Evolutionary conservation across 2,888 invertebrate species (phyloP).

Genomic region (Athalia circularis): DNA sequence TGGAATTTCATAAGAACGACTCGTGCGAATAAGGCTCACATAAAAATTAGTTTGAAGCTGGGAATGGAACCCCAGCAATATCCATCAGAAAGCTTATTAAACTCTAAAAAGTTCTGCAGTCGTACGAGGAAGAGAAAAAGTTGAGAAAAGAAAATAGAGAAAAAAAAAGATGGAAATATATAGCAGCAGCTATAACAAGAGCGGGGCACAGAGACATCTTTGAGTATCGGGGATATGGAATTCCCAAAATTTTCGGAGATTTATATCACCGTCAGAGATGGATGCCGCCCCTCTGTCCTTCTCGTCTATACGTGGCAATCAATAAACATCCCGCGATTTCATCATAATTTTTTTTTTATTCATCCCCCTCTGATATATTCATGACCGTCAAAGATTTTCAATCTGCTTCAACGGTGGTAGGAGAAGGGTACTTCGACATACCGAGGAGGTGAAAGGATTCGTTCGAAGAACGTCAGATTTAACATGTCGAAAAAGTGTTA

Average conservation of each 20-base stretch:
- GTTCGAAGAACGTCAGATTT: conserved; percentile 22
- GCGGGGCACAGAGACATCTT: conserved; percentile 16
- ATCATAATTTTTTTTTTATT: conserved; percentile 44
- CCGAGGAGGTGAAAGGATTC: conserved; percentile 27
- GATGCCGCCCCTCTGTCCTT: conserved; percentile 26
- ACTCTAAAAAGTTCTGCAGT: conserved; percentile 18
- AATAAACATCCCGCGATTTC: conserved; percentile 41
- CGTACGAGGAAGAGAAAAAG: neutral
- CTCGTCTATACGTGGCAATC: conserved; percentile 23
- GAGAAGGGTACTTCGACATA: conserved; percentile 31
- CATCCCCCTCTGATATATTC: conserved; percentile 26
- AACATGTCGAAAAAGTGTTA: conserved; percentile 29
- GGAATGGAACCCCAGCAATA: conserved; percentile 25
- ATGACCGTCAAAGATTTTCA: conserved; percentile 39
- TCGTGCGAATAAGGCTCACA: neutral
- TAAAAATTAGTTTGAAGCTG: conserved; percentile 21
- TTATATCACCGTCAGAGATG: conserved; percentile 23
- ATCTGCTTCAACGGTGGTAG: conserved; percentile 34
- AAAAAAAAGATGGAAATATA: neutral
- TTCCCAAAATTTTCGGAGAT: conserved; percentile 40
- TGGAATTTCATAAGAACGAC: neutral
- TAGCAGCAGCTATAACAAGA: neutral
- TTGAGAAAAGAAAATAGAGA: neutral
- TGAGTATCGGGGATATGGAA: conserved; percentile 34
- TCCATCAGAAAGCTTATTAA: conserved; percentile 35